A percentile compares a stretch with the other conserved stretches of the same genome.
Conservation (phyloP, 2,797 vertebrate species). For the Myoxocephalus aenaeus region DNA sequence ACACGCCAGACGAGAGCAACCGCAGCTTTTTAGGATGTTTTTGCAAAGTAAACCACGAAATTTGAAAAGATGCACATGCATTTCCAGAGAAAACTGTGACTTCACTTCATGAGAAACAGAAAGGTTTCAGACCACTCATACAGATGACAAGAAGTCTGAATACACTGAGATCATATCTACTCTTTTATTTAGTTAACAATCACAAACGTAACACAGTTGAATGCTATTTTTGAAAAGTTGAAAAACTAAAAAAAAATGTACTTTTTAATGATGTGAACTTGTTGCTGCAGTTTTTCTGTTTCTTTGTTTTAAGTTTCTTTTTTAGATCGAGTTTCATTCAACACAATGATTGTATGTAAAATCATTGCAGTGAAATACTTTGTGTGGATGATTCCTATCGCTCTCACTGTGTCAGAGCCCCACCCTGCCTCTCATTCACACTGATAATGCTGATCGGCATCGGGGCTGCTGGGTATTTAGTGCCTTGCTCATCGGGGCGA, state of each 20-base stretch:
- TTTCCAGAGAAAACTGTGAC: neutral
- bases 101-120: neutral
- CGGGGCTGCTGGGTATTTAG: neutral
- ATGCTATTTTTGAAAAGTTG: no score
- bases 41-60: neutral
- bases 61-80: neutral
- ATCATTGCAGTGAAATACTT: neutral
- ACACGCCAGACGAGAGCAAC: neutral
- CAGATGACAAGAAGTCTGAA: no score
- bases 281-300: neutral
- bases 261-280: no score
- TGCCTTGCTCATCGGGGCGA: conserved; percentile 34
- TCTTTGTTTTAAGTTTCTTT: neutral
- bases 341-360: neutral
- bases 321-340: neutral
- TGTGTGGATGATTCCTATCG: conserved; percentile 19
- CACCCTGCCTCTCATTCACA: conserved; percentile 8
- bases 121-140: neutral
- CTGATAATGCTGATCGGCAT: neutral
- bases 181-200: neutral
- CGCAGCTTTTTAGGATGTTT: conserved; percentile 2
- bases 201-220: neutral
- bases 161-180: neutral
- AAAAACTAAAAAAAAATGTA: no score
- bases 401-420: neutral